Percentiles rank a stretch among this genome's conserved stretches.
Conservation (phyloP, 2,797 vertebrate genomes). For the Gobio occitaniae region DNA sequence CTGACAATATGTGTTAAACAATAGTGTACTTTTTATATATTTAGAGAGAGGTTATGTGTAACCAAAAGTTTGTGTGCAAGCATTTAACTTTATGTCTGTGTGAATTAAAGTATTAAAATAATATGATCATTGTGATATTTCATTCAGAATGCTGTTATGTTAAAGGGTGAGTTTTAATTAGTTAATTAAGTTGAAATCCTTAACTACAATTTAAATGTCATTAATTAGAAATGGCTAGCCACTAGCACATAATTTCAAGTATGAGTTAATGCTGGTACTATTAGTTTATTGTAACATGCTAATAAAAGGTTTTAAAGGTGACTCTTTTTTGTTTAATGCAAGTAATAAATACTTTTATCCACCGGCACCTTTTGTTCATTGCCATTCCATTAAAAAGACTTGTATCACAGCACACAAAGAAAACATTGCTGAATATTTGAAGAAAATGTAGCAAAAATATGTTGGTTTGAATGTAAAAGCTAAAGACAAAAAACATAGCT, state of each 20-base stretch:
- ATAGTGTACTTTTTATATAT: neutral
- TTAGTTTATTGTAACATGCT: neutral
- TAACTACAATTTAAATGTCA: neutral
- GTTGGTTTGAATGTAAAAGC: neutral
- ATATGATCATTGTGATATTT: neutral
- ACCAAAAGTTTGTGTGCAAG: neutral
- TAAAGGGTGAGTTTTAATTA: neutral
- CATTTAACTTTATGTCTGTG: neutral
- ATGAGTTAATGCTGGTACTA: neutral
- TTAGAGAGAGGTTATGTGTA: neutral
- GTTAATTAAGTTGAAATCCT: neutral
- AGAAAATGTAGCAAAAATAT: neutral
- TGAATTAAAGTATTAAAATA: slow-evolving; percentile 11
- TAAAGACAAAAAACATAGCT: neutral
- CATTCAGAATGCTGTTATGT: neutral
- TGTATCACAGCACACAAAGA: slow-evolving; percentile 41
- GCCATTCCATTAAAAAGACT: neutral
- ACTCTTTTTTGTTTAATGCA: too few relatives aligned
- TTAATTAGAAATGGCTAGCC: neutral
- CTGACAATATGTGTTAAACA: neutral
- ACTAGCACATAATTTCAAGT: neutral
- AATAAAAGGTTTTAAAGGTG: too few relatives aligned
- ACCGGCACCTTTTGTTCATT: slow-evolving; percentile 14
- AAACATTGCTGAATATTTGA: slow-evolving; percentile 19
- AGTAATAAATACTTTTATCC: too few relatives aligned